These are phyloP conservation scores for Lacanobia wlatinum DNA, from an alignment of 2,888 invertebrate genomes.

Conservation along the genomic window DNA sequence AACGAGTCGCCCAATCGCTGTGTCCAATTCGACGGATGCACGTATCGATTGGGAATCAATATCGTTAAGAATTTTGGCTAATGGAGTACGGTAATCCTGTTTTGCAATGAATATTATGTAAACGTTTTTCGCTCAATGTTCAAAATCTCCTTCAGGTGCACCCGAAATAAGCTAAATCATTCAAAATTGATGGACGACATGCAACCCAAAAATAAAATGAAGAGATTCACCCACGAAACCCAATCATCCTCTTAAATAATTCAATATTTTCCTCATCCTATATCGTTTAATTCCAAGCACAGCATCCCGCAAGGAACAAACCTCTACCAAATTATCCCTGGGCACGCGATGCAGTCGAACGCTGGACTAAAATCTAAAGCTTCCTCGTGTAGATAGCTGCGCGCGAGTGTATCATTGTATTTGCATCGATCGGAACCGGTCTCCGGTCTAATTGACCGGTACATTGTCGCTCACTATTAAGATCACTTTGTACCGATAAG, in stretches of 20 bases:
- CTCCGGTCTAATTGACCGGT: constrained; percentile 71
- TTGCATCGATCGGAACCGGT: constrained; percentile 69
- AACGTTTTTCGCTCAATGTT: no score
- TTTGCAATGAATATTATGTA: not conserved
- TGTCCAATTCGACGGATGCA: constrained; percentile 44
- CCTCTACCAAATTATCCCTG: constrained; percentile 13
- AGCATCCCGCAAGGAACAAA: constrained; percentile 14
- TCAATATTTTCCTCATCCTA: constrained; percentile 24
- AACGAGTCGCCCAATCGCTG: constrained; percentile 27
- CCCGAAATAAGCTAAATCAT: no score
- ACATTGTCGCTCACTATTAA: constrained; percentile 75
- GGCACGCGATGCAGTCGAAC: constrained; percentile 42
- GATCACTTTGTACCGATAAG: constrained; percentile 72
- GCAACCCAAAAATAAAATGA: constrained; percentile 1
- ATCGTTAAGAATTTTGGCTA: constrained; percentile 14
- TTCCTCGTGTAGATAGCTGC: constrained; percentile 40
- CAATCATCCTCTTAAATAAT: not conserved
- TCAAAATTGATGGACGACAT: no score
- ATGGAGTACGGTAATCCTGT: not conserved
- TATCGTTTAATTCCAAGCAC: constrained; percentile 27
- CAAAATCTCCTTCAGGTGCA: not conserved
- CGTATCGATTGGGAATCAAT: constrained; percentile 17
- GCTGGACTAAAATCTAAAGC: constrained; percentile 35
- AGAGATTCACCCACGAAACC: not conserved
- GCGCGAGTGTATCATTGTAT: constrained; percentile 57